Evolutionary conservation across 2,888 invertebrate species (phyloP).

Genomic region (Dynastes tityus): DNA sequence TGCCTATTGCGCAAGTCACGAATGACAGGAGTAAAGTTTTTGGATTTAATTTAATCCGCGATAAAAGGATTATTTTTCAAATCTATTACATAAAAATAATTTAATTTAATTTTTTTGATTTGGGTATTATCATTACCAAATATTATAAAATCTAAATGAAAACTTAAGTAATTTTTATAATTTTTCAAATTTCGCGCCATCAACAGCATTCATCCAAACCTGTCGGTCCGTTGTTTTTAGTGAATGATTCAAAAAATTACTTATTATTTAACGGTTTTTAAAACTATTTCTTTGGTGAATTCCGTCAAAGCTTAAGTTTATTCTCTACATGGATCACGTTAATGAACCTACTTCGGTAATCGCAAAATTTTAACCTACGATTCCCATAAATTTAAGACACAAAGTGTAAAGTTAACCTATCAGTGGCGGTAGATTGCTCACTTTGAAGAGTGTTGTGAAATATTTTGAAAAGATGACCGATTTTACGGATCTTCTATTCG

Average conservation of each 20-base stretch:
- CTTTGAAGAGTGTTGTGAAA: neutral
- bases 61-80: too few species aligned
- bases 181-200: neutral
- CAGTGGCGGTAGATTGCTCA: too few species aligned
- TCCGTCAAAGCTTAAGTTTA: neutral
- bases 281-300: neutral
- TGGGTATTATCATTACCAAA: too few species aligned
- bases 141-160: too few species aligned
- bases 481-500: conserved; percentile 89
- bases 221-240: neutral
- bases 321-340: neutral
- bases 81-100: too few species aligned
- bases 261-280: neutral
- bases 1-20: too few species aligned
- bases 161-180: neutral
- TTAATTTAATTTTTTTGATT: too few species aligned
- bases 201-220: neutral
- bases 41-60: too few species aligned
- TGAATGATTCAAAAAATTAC: neutral
- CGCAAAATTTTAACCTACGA: neutral
- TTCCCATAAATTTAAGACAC: neutral
- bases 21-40: too few species aligned
- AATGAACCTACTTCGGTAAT: neutral
- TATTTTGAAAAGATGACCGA: conserved; percentile 74
- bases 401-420: neutral